These are phyloP conservation scores for Ditula angustiorana DNA, from an alignment of 2,888 invertebrate genomes.

Conservation along the genomic window DNA sequence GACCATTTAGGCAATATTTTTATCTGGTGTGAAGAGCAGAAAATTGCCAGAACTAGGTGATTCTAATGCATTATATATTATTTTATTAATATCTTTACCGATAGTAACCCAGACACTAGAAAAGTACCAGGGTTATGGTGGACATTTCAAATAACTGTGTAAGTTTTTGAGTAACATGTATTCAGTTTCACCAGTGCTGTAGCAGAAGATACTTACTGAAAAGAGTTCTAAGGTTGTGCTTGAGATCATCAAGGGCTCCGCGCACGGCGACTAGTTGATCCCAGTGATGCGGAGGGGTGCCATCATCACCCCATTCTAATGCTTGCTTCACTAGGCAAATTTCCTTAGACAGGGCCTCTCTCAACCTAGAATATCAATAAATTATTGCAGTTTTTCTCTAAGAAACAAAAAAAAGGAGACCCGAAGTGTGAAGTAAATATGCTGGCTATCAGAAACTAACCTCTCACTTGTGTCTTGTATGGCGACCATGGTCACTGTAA, in stretches of 20 bases:
- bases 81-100: too few species aligned
- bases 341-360: conserved; percentile 72
- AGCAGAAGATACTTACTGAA: conserved; percentile 61
- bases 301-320: conserved; percentile 77
- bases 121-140: too few species aligned
- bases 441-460: conserved; percentile 53
- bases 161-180: too few species aligned
- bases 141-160: too few species aligned
- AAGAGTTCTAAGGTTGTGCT: conserved; percentile 72
- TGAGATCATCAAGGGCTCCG: conserved; percentile 73
- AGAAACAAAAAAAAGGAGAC: too few species aligned
- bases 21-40: too few species aligned
- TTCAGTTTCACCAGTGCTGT: too few species aligned
- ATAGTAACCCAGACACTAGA: too few species aligned
- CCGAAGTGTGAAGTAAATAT: too few species aligned
- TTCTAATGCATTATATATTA: too few species aligned
- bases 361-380: conserved; percentile 57
- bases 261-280: conserved; percentile 77
- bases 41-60: too few species aligned
- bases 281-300: conserved; percentile 81
- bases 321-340: conserved; percentile 78
- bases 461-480: conserved; percentile 83
- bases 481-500: conserved; percentile 83
- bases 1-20: neutral
- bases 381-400: too few species aligned